Conservation (phyloP, 1,140 invertebrate genomes). For the Atta colombica region DNA sequence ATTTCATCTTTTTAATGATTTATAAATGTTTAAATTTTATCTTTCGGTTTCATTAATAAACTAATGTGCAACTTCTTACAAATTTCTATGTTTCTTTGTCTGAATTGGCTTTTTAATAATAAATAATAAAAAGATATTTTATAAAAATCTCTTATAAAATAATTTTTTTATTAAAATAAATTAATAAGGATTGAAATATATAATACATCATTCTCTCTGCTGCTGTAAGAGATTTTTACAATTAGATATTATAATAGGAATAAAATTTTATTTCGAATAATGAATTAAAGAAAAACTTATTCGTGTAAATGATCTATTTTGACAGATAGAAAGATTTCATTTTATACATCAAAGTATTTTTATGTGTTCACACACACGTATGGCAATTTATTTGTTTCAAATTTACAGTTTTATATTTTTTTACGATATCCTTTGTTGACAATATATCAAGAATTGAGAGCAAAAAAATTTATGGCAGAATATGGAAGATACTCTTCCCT, state of each 20-base stretch:
- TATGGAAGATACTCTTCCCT: neutral
- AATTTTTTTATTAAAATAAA: neutral
- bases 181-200: neutral
- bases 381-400: neutral
- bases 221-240: neutral
- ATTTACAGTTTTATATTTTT: neutral
- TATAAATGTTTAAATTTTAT: neutral
- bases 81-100: neutral
- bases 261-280: neutral
- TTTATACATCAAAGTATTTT: constrained; percentile 1
- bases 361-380: neutral
- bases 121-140: neutral
- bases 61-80: neutral
- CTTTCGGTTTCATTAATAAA: neutral
- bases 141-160: neutral
- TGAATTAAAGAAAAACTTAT: neutral
- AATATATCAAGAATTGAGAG: neutral
- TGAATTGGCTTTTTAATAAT: neutral
- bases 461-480: neutral
- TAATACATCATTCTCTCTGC: neutral
- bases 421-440: neutral
- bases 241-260: neutral
- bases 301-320: neutral
- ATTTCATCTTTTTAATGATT: neutral
- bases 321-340: neutral